A percentile compares a stretch with the other conserved stretches of the same genome.
phyloP scores from a whole-genome alignment of 2,797 vertebrate genomes.

The Etheostoma perlongum region DNA sequence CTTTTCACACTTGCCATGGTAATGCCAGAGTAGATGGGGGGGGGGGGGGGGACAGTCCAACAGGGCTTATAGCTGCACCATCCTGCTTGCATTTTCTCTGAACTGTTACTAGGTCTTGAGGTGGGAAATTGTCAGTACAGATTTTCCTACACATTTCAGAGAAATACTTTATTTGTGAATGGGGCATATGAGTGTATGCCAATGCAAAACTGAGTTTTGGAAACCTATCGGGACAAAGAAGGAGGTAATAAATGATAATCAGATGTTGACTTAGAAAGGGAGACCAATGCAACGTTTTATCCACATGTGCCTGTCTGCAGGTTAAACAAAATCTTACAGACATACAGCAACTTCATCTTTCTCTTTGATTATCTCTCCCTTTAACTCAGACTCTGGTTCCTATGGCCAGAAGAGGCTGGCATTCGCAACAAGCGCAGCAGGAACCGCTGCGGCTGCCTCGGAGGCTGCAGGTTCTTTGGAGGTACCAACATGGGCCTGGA shows the following conservation, averaged over 20 bases:
- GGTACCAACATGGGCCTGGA: conserved; percentile 91
- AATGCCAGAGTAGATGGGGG: too few relatives aligned
- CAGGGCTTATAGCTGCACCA: too few relatives aligned
- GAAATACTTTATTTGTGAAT: too few relatives aligned
- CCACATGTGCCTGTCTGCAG: neutral
- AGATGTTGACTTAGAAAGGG: neutral
- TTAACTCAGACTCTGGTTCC: conserved; percentile 92
- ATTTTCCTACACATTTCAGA: too few relatives aligned
- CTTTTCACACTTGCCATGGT: too few relatives aligned
- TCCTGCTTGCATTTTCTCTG: too few relatives aligned
- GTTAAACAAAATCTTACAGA: too few relatives aligned
- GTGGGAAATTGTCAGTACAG: too few relatives aligned
- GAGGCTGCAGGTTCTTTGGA: conserved; percentile 97
- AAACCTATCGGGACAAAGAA: neutral
- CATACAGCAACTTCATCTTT: neutral
- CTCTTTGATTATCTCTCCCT: neutral
- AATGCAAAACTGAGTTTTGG: neutral
- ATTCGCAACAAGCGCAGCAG: conserved; percentile 90
- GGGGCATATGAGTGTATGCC: neutral
- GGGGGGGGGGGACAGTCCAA: too few relatives aligned
- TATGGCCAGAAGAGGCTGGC: conserved; percentile 93
- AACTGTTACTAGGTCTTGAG: too few relatives aligned
- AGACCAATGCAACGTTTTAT: neutral
- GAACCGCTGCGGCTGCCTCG: conserved; percentile 96
- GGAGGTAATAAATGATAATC: neutral